phyloP scores from a whole-genome alignment of 1,140 invertebrate genomes.

The Micrasema minimum region DNA sequence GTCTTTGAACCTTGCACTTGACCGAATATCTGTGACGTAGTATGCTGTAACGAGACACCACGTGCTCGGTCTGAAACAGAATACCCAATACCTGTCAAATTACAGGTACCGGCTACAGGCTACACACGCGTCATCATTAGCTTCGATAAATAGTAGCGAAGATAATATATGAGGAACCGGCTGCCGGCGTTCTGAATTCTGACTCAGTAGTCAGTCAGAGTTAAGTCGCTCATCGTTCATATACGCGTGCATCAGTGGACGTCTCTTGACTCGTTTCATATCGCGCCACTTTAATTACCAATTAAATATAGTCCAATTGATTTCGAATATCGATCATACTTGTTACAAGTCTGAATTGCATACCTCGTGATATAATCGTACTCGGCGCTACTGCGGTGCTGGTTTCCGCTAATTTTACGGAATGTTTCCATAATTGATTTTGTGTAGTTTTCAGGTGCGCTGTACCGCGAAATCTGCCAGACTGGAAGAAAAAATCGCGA shows the following conservation, averaged over 20 bases:
- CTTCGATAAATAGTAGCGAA: too few species aligned
- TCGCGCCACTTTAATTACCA: conserved; percentile 18
- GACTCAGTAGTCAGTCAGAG: too few species aligned
- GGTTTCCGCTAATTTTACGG: conserved; percentile 8
- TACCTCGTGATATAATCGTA: background rate
- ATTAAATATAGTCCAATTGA: conserved; percentile 18
- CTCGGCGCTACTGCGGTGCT: background rate
- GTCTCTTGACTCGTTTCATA: background rate
- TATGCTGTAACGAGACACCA: too few species aligned
- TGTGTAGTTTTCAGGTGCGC: conserved; percentile 18
- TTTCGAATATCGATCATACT: conserved; percentile 19
- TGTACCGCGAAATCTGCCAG: background rate
- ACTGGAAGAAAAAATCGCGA: background rate
- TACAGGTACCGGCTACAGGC: too few species aligned
- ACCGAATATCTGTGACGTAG: too few species aligned
- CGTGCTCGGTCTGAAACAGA: too few species aligned
- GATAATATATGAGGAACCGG: too few species aligned
- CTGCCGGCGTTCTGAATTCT: too few species aligned
- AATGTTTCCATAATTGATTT: conserved; percentile 20
- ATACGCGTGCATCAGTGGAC: conserved; percentile 3
- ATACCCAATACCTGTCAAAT: too few species aligned
- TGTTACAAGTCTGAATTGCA: background rate
- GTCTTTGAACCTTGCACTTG: too few species aligned
- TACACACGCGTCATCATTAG: too few species aligned
- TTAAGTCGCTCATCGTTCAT: background rate